Percentiles rank a stretch among this genome's conserved stretches.
phyloP scores from a whole-genome alignment of 1,140 invertebrate genomes.

The Brachystomella parvula region DNA sequence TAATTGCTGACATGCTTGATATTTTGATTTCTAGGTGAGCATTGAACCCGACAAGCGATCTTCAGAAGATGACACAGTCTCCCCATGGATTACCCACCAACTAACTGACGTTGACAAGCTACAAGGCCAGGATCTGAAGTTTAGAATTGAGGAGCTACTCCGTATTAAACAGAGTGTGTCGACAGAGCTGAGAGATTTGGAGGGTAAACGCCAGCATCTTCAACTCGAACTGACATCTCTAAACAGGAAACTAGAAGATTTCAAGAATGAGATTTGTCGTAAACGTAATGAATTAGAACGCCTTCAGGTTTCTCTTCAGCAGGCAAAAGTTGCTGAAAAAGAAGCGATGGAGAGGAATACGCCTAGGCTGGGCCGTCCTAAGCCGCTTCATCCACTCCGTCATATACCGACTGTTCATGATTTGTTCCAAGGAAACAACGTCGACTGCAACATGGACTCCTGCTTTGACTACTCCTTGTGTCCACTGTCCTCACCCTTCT shows the following conservation, averaged over 20 bases:
- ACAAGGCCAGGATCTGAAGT: slow-evolving; percentile 68
- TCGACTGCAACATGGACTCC: slow-evolving; percentile 68
- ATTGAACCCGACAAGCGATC: background rate
- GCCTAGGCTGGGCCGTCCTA: slow-evolving; percentile 74
- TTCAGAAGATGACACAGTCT: slow-evolving; percentile 1
- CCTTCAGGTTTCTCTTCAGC: slow-evolving; percentile 76
- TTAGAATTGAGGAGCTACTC: slow-evolving; percentile 80
- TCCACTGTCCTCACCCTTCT: slow-evolving; percentile 83
- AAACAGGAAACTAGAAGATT: slow-evolving; percentile 71
- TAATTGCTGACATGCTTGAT: too few species aligned
- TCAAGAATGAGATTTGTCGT: slow-evolving; percentile 70
- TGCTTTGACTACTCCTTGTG: slow-evolving; percentile 95
- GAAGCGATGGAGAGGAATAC: slow-evolving; percentile 83
- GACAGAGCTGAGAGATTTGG: slow-evolving; percentile 79
- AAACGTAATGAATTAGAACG: slow-evolving; percentile 81
- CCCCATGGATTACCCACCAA: slow-evolving; percentile 58
- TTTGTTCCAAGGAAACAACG: background rate
- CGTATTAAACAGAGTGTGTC: slow-evolving; percentile 83
- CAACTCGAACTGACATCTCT: slow-evolving; percentile 73
- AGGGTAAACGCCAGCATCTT: slow-evolving; percentile 72
- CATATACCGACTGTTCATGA: background rate
- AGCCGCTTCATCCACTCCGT: slow-evolving; percentile 54
- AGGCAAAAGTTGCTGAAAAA: slow-evolving; percentile 73
- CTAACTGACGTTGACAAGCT: slow-evolving; percentile 69
- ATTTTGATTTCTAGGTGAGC: background rate